These are phyloP conservation scores for Rhinolophus sinicus DNA, from an alignment of 2,113 vertebrate genomes.

Conservation along the genomic window DNA sequence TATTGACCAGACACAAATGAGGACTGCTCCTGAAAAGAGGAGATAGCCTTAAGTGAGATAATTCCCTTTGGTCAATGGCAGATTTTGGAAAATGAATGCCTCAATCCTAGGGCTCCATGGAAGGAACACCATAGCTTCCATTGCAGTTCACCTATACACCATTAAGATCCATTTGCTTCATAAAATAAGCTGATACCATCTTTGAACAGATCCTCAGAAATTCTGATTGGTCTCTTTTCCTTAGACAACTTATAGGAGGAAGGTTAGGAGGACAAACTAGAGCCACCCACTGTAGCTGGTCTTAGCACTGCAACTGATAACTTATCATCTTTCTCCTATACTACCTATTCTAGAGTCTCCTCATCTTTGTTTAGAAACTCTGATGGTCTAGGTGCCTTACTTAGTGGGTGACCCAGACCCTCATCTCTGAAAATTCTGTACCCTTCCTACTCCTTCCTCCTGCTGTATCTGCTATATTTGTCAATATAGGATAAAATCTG, in stretches of 20 bases:
- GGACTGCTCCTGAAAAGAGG: accelerated
- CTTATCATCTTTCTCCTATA: not conserved
- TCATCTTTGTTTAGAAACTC: not conserved
- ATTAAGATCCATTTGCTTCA: not conserved
- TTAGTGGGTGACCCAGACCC: not conserved
- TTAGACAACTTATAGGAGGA: not conserved
- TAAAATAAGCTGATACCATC: not conserved
- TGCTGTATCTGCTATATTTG: not conserved
- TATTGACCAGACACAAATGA: not conserved
- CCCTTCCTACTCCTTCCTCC: not conserved
- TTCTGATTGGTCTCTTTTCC: not conserved
- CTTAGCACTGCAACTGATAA: not conserved
- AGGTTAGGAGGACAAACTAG: not conserved
- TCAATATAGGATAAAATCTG: not conserved
- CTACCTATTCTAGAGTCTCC: not conserved
- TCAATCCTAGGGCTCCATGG: not conserved
- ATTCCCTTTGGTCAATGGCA: not conserved
- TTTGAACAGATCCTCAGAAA: not conserved
- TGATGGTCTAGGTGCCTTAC: not conserved
- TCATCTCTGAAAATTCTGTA: not conserved
- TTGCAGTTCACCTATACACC: not conserved
- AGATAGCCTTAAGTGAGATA: not conserved
- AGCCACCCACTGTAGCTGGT: not conserved
- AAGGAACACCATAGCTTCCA: not conserved
- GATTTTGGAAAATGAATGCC: not conserved